Percentiles rank a stretch among this genome's conserved stretches.
phyloP scores from a whole-genome alignment of 2,797 vertebrate genomes.

The Chelmon rostratus region DNA sequence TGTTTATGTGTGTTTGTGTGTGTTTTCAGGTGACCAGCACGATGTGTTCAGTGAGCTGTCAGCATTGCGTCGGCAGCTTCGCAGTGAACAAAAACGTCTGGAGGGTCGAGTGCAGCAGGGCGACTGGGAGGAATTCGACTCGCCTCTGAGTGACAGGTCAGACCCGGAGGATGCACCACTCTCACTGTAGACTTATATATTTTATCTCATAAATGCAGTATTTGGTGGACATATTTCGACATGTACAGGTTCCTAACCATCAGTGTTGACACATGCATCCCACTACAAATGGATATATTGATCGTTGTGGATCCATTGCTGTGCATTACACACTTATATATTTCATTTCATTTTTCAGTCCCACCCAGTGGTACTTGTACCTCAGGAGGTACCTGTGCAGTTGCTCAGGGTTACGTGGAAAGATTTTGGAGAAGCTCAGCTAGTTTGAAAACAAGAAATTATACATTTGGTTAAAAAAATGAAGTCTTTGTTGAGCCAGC shows the following conservation, averaged over 20 bases:
- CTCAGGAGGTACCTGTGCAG: background rate
- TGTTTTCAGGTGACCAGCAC: conserved; percentile 85
- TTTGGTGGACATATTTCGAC: background rate
- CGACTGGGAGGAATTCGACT: conserved; percentile 80
- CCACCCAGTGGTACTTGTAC: background rate
- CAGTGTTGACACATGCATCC: no score
- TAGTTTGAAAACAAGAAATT: no score
- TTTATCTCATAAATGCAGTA: background rate
- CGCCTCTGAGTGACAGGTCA: conserved; percentile 76
- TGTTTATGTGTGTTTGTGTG: conserved; percentile 13
- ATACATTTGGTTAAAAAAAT: no score
- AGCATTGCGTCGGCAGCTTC: conserved; percentile 90
- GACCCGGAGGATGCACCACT: background rate
- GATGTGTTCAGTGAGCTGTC: conserved; percentile 91
- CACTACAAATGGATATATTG: background rate
- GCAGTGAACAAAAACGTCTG: conserved; percentile 89
- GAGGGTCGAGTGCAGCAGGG: conserved; percentile 84
- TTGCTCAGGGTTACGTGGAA: background rate
- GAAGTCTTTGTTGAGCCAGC: no score
- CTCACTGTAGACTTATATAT: background rate
- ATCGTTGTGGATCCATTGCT: background rate
- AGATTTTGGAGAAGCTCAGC: background rate
- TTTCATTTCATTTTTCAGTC: background rate
- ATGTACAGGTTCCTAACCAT: background rate
- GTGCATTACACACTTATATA: background rate